A percentile compares a stretch with the other conserved stretches of the same genome.
Conservation (phyloP, 1,140 invertebrate species). For the Drosophila nigromelanica region DNA sequence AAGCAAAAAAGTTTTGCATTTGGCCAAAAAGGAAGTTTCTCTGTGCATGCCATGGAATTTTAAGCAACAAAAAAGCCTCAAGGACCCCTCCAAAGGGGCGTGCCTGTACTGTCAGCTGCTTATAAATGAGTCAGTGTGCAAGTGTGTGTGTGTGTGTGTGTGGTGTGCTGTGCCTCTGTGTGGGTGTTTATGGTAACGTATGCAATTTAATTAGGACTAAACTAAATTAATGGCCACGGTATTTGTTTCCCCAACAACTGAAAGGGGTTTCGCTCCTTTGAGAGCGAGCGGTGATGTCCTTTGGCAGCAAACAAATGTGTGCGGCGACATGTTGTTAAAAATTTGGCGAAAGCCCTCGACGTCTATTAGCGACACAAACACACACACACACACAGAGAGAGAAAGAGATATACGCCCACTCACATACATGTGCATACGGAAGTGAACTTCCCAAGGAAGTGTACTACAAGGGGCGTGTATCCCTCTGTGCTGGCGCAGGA, state of each 20-base stretch:
- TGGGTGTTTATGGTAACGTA: slow-evolving; percentile 47
- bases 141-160: slow-evolving; percentile 16
- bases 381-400: background rate
- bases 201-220: slow-evolving; percentile 69
- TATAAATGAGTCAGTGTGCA: slow-evolving; percentile 45
- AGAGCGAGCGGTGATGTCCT: slow-evolving; percentile 7
- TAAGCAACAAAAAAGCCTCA: slow-evolving; percentile 34
- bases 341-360: slow-evolving; percentile 42
- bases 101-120: slow-evolving; percentile 44
- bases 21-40: slow-evolving; percentile 42
- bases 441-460: slow-evolving; percentile 45
- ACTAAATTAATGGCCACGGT: slow-evolving; percentile 61
- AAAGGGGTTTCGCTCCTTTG: slow-evolving; percentile 34
- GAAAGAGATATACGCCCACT: background rate
- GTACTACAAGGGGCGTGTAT: slow-evolving; percentile 20
- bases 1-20: slow-evolving; percentile 43
- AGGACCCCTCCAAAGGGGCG: slow-evolving; percentile 40
- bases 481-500: slow-evolving; percentile 23
- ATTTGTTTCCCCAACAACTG: slow-evolving; percentile 48
- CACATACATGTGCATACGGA: background rate
- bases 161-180: background rate
- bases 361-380: slow-evolving; percentile 38
- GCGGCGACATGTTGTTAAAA: slow-evolving; percentile 38
- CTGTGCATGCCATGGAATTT: slow-evolving; percentile 45
- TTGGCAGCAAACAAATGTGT: slow-evolving; percentile 33